Percentiles rank a stretch among this genome's conserved stretches.
Conservation (phyloP, 2,113 vertebrate genomes). For the Muntiacus muntjak region DNA sequence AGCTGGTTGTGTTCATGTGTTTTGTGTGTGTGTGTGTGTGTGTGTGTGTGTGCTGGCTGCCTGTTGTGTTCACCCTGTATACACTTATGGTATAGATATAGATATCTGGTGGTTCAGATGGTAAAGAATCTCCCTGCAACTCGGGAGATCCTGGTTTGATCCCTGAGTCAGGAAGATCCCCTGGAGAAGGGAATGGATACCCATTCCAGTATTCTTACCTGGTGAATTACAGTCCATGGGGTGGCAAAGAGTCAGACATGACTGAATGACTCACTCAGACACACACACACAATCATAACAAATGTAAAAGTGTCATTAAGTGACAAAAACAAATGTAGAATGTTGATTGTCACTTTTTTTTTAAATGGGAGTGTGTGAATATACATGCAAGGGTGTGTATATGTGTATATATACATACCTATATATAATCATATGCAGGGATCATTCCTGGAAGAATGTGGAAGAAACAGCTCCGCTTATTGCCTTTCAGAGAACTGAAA, state of each 20-base stretch:
- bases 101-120: background rate
- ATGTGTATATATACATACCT: no score
- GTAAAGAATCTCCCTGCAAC: background rate
- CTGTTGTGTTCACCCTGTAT: background rate
- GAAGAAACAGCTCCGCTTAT: background rate
- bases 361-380: background rate
- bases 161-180: background rate
- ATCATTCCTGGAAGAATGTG: background rate
- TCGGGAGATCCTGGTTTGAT: background rate
- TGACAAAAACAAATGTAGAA: background rate
- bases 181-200: background rate
- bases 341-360: background rate
- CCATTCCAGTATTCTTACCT: background rate
- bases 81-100: background rate
- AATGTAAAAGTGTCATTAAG: background rate
- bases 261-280: background rate
- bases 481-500: background rate
- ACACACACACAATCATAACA: background rate
- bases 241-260: background rate
- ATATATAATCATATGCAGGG: background rate
- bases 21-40: background rate
- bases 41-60: no score
- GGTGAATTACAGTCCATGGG: background rate
- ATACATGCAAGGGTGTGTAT: no score
- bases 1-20: background rate